Percentiles rank a stretch among this genome's conserved stretches.
These are phyloP conservation scores for Papilio aristodemus DNA, from an alignment of 1,140 invertebrate genomes.

Conservation along the genomic window DNA sequence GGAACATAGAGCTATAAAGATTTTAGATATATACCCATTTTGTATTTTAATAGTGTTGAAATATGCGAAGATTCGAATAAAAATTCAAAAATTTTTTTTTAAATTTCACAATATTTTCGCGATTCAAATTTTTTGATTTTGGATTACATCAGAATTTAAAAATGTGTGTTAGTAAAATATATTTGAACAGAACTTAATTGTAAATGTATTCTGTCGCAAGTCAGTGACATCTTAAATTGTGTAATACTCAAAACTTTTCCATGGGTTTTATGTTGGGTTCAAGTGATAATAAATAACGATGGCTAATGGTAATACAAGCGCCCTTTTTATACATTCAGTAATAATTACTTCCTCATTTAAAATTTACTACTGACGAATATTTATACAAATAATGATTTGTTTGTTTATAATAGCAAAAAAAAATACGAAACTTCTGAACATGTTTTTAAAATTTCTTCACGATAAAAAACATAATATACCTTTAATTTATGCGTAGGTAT, in stretches of 20 bases:
- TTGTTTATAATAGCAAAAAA: too few relatives aligned
- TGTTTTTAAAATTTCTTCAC: too few relatives aligned
- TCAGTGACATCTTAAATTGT: slow-evolving; percentile 4
- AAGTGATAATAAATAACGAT: background rate
- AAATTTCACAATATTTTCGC: background rate
- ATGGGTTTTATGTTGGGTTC: slow-evolving; percentile 1
- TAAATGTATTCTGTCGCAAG: background rate
- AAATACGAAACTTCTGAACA: too few relatives aligned
- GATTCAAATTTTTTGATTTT: background rate
- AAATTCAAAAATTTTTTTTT: background rate
- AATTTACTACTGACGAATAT: too few relatives aligned
- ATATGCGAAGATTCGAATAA: background rate
- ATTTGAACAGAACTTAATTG: background rate
- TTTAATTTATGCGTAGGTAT: too few relatives aligned
- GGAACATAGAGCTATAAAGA: too few relatives aligned
- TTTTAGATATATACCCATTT: background rate
- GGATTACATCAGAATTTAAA: slow-evolving; percentile 12
- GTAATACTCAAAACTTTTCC: slow-evolving; percentile 3
- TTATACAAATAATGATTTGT: too few relatives aligned
- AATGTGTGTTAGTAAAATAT: background rate
- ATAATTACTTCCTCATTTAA: background rate
- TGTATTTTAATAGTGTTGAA: background rate
- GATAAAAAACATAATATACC: too few relatives aligned
- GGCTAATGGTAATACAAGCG: background rate
- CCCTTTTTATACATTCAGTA: background rate